These are phyloP conservation scores for Protophormia terraenovae DNA, from an alignment of 2,888 invertebrate genomes.

Conservation along the genomic window DNA sequence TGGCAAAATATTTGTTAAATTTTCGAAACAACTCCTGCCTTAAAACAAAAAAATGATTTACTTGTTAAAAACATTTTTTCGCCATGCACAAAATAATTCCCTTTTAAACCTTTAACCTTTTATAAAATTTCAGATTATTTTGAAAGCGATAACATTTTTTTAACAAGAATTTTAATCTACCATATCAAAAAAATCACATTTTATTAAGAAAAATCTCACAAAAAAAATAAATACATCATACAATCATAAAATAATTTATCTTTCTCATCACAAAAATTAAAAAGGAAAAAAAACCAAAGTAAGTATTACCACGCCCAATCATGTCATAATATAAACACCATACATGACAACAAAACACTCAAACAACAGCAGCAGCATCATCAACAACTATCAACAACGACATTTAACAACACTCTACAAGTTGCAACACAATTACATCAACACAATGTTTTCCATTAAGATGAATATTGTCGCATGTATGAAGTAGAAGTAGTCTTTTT, in stretches of 20 bases:
- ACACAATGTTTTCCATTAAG: slow-evolving; percentile 49
- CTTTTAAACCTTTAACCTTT: background rate
- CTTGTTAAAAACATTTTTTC: background rate
- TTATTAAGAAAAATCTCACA: slow-evolving; percentile 22
- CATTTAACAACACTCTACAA: slow-evolving; percentile 26
- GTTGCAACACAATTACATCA: slow-evolving; percentile 1
- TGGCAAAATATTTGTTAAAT: no score
- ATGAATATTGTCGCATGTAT: background rate
- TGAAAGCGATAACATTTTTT: background rate
- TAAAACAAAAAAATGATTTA: no score
- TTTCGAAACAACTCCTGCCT: no score
- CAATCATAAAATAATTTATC: slow-evolving; percentile 65
- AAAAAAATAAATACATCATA: slow-evolving; percentile 12
- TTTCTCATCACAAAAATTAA: slow-evolving; percentile 49
- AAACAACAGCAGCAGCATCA: slow-evolving; percentile 23
- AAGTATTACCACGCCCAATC: slow-evolving; percentile 66
- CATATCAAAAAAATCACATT: slow-evolving; percentile 35
- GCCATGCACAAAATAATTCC: background rate
- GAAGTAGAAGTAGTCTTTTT: background rate
- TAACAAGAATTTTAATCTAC: background rate
- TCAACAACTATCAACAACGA: slow-evolving; percentile 1
- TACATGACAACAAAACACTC: slow-evolving; percentile 49
- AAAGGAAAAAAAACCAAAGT: background rate
- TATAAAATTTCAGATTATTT: background rate
- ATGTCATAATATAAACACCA: slow-evolving; percentile 61